These are phyloP conservation scores for Ornithorhynchus anatinus DNA, from an alignment of 2,113 vertebrate species.

Conservation along the genomic window DNA sequence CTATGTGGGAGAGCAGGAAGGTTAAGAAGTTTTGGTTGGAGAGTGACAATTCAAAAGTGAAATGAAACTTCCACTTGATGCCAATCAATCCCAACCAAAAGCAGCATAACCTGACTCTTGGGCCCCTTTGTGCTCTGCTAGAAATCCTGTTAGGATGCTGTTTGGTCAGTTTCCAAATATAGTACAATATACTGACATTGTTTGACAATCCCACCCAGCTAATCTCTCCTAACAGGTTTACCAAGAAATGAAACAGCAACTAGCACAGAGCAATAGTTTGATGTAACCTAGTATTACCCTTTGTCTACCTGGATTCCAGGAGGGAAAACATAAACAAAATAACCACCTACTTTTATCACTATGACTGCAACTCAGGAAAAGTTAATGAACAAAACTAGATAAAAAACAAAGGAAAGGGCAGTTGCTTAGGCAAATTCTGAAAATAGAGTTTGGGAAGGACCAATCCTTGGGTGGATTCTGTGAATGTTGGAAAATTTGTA, in stretches of 20 bases:
- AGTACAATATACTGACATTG: background rate
- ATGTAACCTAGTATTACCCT: background rate
- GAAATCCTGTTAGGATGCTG: constrained; percentile 1
- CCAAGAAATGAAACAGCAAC: constrained; percentile 1
- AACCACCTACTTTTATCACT: too few relatives aligned
- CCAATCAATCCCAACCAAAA: too few relatives aligned
- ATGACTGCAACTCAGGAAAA: too few relatives aligned
- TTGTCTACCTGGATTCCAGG: background rate
- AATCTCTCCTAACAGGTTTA: constrained; percentile 3
- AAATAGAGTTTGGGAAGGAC: too few relatives aligned
- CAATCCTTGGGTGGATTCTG: too few relatives aligned
- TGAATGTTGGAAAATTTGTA: too few relatives aligned
- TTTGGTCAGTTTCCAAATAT: constrained; percentile 19
- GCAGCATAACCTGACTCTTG: too few relatives aligned
- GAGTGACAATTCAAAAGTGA: background rate
- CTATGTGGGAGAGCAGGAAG: background rate
- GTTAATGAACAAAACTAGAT: too few relatives aligned
- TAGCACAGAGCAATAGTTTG: background rate
- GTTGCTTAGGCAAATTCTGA: too few relatives aligned
- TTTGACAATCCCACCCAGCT: background rate
- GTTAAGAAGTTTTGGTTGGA: background rate
- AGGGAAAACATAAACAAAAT: too few relatives aligned
- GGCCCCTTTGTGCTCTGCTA: background rate
- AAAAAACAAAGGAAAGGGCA: too few relatives aligned
- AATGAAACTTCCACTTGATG: too few relatives aligned